Base-by-base conservation (phyloP, 2,797 vertebrate species). In the Liasis olivaceus region DNA sequence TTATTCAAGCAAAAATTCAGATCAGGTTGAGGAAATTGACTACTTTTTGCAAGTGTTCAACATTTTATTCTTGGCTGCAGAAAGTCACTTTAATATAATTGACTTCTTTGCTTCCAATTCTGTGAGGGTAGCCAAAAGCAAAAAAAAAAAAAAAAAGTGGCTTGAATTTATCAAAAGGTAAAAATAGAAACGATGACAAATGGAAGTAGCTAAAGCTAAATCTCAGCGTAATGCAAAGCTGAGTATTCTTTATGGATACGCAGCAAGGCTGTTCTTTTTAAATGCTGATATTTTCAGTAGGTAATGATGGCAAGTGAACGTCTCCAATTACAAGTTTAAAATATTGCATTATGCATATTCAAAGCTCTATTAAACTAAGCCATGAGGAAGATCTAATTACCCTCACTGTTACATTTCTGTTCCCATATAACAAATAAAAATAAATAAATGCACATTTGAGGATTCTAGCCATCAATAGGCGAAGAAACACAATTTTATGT, bases 31-130 rank as follows among this genome's bases (percentile, higher is more conserved):
- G 47, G 54, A 90, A 93, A 95, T 92, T 90, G 89, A 77, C 89
- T 92, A 64, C 94, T 60, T 87, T 51, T 85, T 0, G 0, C 56
- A 91, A 36, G 47, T 2, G 92, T 89, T 93, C 85, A 92, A 8
- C 63, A 91, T 93, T 54, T 95, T 96, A 91, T 90, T 95, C 93
- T 93, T 91, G 92, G 93, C 95, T 96, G 94, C 93, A 96, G 91
- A 26, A 96, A 96, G 7, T 5, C 89, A 90, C 93, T 96, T 87
- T 3, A 85, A 93, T 90, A 62, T 87, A 90, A 95, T 93, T 96
- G 94, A 93, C 93, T 93, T 96, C 51, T n/a, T 54, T 60, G 91
- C 90, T 95, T 92, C 94, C 94, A 94, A 95, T 95, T 96, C 95
- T 89, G 93, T 63, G 91, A 92, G 89, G 92, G 93, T 87, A 95